Conservation (phyloP, 2,113 vertebrate genomes). For the Hepsetus odoe region DNA sequence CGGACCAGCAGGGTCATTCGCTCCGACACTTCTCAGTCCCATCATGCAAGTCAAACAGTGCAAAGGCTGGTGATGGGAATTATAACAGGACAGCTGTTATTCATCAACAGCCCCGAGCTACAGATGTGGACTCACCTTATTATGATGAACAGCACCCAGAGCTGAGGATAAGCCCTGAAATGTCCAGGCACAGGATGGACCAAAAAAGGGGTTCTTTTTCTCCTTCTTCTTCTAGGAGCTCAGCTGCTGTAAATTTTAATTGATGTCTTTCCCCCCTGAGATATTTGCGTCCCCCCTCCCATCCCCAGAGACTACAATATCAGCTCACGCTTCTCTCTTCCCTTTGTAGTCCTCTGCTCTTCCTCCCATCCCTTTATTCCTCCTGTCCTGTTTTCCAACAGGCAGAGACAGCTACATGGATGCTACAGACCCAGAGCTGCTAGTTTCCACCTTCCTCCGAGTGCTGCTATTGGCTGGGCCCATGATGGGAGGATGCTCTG, state of each 20-base stretch:
- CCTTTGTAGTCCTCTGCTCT: constrained; percentile 45
- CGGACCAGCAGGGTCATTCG: not conserved
- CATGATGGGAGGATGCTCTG: constrained; percentile 43
- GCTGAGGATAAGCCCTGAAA: constrained; percentile 29
- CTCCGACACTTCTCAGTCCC: not conserved
- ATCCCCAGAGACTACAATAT: constrained; percentile 39
- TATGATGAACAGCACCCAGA: not conserved
- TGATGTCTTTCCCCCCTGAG: constrained; percentile 54
- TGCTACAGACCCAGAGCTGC: constrained; percentile 71
- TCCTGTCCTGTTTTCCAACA: constrained; percentile 66
- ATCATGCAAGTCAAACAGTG: not conserved
- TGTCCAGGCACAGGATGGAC: not conserved
- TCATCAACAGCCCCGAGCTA: not conserved
- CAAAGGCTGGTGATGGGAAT: not conserved
- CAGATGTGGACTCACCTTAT: constrained; percentile 29
- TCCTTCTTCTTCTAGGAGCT: constrained; percentile 56
- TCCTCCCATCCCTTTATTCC: constrained; percentile 53
- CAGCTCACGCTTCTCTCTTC: constrained; percentile 44
- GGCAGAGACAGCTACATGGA: constrained; percentile 70
- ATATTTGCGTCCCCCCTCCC: constrained; percentile 17
- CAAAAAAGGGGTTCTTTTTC: constrained; percentile 51
- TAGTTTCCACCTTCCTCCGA: constrained; percentile 61
- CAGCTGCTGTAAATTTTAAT: constrained; percentile 66
- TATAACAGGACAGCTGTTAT: not conserved
- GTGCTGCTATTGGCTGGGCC: constrained; percentile 66